Percentiles rank a stretch among this genome's conserved stretches.
phyloP scores from a whole-genome alignment of 92 coral and sea anemone species.

The Epizoanthus rinbou region DNA sequence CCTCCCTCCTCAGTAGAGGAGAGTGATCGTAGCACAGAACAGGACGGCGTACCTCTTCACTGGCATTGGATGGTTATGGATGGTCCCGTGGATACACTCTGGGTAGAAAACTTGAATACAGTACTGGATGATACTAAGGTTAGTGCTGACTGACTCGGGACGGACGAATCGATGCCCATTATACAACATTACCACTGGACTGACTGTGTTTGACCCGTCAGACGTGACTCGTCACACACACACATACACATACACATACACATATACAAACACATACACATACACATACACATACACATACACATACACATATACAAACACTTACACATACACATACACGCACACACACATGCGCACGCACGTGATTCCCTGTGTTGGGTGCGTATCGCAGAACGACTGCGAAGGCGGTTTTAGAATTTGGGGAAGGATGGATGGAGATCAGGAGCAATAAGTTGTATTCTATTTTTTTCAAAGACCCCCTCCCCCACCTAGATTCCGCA shows the following conservation, averaged over 20 bases:
- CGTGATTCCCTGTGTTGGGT: no score
- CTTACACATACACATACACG: no score
- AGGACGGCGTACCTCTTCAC: conserved; percentile 54
- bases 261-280: no score
- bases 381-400: no score
- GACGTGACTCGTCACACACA: no score
- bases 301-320: no score
- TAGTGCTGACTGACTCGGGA: not conserved
- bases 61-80: conserved; percentile 98
- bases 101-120: conserved; percentile 95
- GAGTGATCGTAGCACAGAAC: conserved; percentile 21
- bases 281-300: no score
- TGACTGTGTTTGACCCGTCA: no score
- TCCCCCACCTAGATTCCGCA: no score
- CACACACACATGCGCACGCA: no score
- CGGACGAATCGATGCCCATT: no score
- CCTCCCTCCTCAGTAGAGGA: conserved; percentile 32
- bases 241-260: not conserved
- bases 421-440: not conserved
- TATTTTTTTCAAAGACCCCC: not conserved
- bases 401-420: not conserved
- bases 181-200: no score
- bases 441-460: not conserved
- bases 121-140: conserved; percentile 97
- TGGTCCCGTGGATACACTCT: conserved; percentile 95